These are phyloP conservation scores for Gopherus flavomarginatus DNA, from an alignment of 2,113 vertebrate species.

Conservation along the genomic window DNA sequence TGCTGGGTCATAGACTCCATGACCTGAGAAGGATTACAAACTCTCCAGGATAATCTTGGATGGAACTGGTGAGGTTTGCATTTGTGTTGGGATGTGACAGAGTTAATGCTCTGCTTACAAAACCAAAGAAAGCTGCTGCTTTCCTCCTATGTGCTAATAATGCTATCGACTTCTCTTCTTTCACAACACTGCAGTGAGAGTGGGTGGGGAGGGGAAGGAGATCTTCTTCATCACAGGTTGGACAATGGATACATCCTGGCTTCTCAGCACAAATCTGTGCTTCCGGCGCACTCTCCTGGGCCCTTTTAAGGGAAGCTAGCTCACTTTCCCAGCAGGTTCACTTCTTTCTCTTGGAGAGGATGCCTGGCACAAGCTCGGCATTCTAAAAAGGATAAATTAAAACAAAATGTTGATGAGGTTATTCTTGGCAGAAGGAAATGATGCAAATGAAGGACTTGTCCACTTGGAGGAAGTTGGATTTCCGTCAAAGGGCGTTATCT, in stretches of 20 bases:
- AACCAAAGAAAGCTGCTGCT: slow-evolving; percentile 21
- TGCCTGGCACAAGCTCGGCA: slow-evolving; percentile 49
- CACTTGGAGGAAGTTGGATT: slow-evolving; percentile 72
- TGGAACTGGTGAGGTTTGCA: not conserved
- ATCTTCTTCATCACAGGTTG: slow-evolving; percentile 44
- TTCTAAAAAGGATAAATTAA: not conserved
- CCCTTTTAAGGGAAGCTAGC: slow-evolving; percentile 34
- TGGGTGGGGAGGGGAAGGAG: slow-evolving; percentile 55
- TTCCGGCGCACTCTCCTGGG: not conserved
- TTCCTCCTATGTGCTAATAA: slow-evolving; percentile 45
- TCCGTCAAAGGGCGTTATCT: slow-evolving; percentile 50
- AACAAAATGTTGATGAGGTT: slow-evolving; percentile 41
- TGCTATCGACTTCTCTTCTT: slow-evolving; percentile 32
- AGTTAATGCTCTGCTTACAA: slow-evolving; percentile 45
- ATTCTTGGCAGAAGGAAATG: slow-evolving; percentile 75
- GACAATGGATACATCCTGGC: slow-evolving; percentile 41
- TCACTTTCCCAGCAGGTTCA: not conserved
- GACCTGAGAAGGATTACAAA: not conserved
- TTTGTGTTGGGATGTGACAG: not conserved
- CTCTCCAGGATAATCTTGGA: not conserved
- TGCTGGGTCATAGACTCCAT: not conserved
- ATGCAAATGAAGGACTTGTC: slow-evolving; percentile 67
- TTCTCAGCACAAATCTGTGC: not conserved
- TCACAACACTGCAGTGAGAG: slow-evolving; percentile 36
- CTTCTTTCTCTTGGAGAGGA: slow-evolving; percentile 33